Evolutionary conservation across 2,113 vertebrate genomes (phyloP).

Genomic region (Ctenodactylus gundi): DNA sequence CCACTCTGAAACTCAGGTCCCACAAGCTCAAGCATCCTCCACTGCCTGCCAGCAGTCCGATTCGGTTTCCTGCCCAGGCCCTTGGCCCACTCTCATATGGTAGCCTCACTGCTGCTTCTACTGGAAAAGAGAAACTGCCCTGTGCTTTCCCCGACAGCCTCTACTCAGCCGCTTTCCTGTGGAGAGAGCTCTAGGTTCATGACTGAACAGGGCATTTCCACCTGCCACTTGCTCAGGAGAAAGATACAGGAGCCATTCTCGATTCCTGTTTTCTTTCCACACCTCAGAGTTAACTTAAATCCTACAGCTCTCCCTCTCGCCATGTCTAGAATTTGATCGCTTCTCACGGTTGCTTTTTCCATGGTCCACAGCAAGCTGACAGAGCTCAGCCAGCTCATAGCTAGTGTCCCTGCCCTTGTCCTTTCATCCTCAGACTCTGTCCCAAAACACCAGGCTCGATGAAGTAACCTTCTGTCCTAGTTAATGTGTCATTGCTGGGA

Average conservation of each 20-base stretch:
- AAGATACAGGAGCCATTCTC: neutral
- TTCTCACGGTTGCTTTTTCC: neutral
- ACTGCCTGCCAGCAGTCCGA: neutral
- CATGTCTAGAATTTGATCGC: no score
- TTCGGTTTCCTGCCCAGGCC: no score
- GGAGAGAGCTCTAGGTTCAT: neutral
- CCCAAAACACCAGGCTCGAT: neutral
- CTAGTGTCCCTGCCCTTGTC: neutral
- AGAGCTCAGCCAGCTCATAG: no score
- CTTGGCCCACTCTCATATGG: neutral
- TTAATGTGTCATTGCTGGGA: no score
- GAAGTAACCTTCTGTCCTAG: no score
- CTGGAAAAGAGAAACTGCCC: neutral
- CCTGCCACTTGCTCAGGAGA: neutral
- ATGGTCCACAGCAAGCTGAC: neutral
- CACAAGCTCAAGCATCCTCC: neutral
- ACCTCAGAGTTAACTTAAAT: no score
- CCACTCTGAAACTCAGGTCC: neutral
- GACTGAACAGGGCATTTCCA: neutral
- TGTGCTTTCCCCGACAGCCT: neutral
- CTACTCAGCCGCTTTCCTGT: neutral
- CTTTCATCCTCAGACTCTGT: rapidly evolving
- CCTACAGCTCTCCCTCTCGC: neutral
- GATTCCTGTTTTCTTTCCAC: neutral
- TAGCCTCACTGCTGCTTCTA: neutral